A percentile compares a stretch with the other conserved stretches of the same genome.
phyloP scores from a whole-genome alignment of 1,140 invertebrate species.

The Heterodera schachtii region DNA sequence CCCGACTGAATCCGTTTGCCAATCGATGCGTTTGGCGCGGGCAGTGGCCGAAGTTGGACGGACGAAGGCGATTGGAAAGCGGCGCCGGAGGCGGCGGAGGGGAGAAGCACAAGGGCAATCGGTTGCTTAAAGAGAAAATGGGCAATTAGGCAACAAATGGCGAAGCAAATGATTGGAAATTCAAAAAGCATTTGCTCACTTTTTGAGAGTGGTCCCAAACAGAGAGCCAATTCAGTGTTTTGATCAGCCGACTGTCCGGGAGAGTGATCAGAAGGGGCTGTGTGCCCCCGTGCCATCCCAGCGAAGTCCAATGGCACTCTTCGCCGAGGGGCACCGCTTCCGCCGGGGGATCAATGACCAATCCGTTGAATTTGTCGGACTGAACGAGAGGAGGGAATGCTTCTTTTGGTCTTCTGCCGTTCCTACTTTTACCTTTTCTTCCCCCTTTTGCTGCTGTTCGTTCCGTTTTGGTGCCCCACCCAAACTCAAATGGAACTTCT shows the following conservation, averaged over 20 bases:
- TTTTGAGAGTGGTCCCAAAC: slow-evolving; percentile 54
- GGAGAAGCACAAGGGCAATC: slow-evolving; percentile 40
- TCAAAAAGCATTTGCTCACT: slow-evolving; percentile 13
- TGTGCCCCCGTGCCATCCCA: slow-evolving; percentile 61
- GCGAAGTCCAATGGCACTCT: slow-evolving; percentile 14
- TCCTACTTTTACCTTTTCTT: not conserved
- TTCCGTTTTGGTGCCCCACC: not conserved
- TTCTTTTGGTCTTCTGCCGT: too few relatives aligned
- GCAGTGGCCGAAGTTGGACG: slow-evolving; percentile 47
- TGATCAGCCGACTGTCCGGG: slow-evolving; percentile 48
- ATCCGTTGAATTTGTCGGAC: not conserved
- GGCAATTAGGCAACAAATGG: not conserved
- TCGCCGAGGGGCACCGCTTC: not conserved
- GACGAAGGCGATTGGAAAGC: slow-evolving; percentile 53
- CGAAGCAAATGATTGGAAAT: not conserved
- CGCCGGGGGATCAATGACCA: not conserved
- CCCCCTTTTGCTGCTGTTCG: not conserved
- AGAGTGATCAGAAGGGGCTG: slow-evolving; percentile 59
- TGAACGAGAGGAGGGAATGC: not conserved
- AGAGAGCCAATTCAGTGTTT: slow-evolving; percentile 57
- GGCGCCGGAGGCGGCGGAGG: slow-evolving; percentile 39
- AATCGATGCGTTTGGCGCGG: not conserved
- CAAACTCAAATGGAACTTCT: not conserved
- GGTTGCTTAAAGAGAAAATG: slow-evolving; percentile 30
- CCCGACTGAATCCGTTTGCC: slow-evolving; percentile 21